These are phyloP conservation scores for Triplophysa rosa DNA, from an alignment of 2,113 vertebrate genomes.

Conservation along the genomic window DNA sequence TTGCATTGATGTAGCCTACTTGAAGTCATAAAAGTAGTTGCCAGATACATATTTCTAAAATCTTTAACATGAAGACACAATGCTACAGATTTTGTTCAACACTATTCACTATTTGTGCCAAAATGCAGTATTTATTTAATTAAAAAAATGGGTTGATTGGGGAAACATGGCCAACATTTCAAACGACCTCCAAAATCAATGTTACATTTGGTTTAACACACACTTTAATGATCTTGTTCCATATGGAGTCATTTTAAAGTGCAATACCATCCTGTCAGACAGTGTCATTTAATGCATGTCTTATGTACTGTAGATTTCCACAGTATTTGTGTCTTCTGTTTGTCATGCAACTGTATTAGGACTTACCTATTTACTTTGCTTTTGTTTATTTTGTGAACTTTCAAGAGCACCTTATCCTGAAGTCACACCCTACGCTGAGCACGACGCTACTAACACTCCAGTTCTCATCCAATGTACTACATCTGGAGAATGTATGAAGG, in stretches of 20 bases:
- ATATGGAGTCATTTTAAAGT: constrained; percentile 19
- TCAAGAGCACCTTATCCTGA: neutral
- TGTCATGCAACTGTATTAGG: neutral
- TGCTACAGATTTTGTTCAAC: neutral
- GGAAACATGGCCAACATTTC: neutral
- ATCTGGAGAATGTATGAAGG: neutral
- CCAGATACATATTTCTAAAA: neutral
- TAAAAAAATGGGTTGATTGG: neutral
- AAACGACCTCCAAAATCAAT: neutral
- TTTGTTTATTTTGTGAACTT: neutral
- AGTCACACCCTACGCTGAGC: neutral
- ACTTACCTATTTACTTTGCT: neutral
- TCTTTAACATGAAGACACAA: neutral
- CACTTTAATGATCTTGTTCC: neutral
- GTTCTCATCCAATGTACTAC: neutral
- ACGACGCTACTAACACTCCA: constrained; percentile 15
- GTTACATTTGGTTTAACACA: neutral
- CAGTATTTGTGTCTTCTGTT: constrained; percentile 12
- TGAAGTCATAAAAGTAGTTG: neutral
- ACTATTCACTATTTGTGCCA: neutral
- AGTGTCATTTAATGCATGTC: neutral
- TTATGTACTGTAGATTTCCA: neutral
- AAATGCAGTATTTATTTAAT: constrained; percentile 9
- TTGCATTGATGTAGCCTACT: constrained; percentile 3
- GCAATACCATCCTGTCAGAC: constrained; percentile 10